phyloP scores from a whole-genome alignment of 1,140 invertebrate species.

The Danaus melanippus region DNA sequence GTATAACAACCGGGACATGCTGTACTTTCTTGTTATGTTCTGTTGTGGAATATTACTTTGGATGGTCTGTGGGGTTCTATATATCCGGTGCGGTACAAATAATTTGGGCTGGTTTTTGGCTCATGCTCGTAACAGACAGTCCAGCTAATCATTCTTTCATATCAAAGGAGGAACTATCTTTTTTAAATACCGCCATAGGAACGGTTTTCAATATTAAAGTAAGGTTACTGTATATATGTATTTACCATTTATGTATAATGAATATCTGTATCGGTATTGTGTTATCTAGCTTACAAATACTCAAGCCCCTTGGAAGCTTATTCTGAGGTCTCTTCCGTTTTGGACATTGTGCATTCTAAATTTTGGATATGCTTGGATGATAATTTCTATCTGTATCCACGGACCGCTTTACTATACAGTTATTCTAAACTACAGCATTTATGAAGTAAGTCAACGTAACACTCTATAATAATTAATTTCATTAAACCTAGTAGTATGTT shows the following conservation, averaged over 20 bases:
- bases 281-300: constrained; percentile 46
- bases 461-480: too few species aligned
- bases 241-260: background rate
- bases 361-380: constrained; percentile 63
- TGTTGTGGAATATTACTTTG: constrained; percentile 70
- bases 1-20: constrained; percentile 78
- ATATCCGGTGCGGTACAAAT: constrained; percentile 76
- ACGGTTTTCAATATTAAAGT: constrained; percentile 69
- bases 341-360: constrained; percentile 56
- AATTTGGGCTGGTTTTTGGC: constrained; percentile 77
- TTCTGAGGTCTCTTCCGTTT: constrained; percentile 51
- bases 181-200: constrained; percentile 77
- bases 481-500: too few species aligned
- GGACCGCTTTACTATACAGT: constrained; percentile 53
- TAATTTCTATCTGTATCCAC: constrained; percentile 51
- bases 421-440: constrained; percentile 43
- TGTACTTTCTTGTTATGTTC: constrained; percentile 77
- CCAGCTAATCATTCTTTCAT: constrained; percentile 84
- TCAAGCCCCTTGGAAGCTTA: constrained; percentile 51
- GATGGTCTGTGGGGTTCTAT: constrained; percentile 85
- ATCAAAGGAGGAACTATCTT: constrained; percentile 77
- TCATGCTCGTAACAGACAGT: constrained; percentile 76
- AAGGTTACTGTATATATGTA: background rate
- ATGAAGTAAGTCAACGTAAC: constrained; percentile 32
- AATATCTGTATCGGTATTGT: background rate